Evolutionary conservation across 2,888 invertebrate genomes (phyloP).

Genomic region (Bellardia pandia): DNA sequence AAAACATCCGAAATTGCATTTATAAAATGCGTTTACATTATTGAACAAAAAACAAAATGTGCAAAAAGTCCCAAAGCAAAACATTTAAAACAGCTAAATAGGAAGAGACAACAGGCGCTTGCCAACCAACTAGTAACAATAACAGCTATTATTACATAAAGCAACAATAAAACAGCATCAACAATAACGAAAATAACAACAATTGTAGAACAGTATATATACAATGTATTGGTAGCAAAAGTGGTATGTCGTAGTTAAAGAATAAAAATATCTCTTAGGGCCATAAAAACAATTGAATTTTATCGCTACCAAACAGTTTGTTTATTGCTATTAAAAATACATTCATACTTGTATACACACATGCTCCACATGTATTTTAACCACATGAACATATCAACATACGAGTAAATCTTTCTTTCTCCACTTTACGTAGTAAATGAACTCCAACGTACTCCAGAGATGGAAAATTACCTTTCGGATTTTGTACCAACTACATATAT

Average conservation of each 20-base stretch:
- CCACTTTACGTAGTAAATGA: background rate
- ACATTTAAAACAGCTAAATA: slow-evolving; percentile 59
- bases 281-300: slow-evolving; percentile 68
- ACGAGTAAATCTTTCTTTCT: background rate
- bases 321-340: slow-evolving; percentile 52
- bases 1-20: slow-evolving; percentile 63
- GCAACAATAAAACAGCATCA: background rate
- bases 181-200: background rate
- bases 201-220: background rate
- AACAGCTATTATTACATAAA: background rate
- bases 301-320: slow-evolving; percentile 61
- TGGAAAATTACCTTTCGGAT: too few species aligned
- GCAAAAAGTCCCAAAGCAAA: slow-evolving; percentile 55
- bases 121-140: slow-evolving; percentile 2
- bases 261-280: slow-evolving; percentile 60
- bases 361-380: background rate
- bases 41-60: slow-evolving; percentile 22
- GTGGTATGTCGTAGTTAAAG: slow-evolving; percentile 9
- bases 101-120: slow-evolving; percentile 38
- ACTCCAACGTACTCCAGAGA: background rate
- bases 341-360: slow-evolving; percentile 11
- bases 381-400: background rate
- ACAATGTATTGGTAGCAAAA: background rate
- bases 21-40: slow-evolving; percentile 64
- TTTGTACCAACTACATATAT: too few species aligned